Percentiles rank a stretch among this genome's conserved stretches.
phyloP scores from a whole-genome alignment of 2,113 vertebrate genomes.

The Pelecanus crispus region DNA sequence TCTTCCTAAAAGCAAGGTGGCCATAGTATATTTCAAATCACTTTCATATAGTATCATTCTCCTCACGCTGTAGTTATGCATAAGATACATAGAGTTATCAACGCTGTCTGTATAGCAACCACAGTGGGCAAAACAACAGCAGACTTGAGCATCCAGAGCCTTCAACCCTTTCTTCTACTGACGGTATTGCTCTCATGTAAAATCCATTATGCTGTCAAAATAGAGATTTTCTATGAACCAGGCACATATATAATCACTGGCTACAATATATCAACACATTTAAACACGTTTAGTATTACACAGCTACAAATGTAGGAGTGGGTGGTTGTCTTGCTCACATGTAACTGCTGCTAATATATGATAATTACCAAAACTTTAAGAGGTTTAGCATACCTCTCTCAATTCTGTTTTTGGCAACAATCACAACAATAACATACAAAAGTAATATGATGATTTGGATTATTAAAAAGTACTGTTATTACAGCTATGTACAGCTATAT shows the following conservation, averaged over 20 bases:
- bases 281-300: slow-evolving; percentile 21
- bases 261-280: not conserved
- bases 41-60: not conserved
- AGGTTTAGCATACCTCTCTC: slow-evolving; percentile 1
- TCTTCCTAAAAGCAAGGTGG: not conserved
- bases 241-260: not conserved
- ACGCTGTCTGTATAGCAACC: not conserved
- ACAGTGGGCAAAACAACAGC: not conserved
- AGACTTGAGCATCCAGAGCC: not conserved
- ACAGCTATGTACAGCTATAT: not conserved
- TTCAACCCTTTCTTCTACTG: not conserved
- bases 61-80: not conserved
- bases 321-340: slow-evolving; percentile 42
- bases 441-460: not conserved
- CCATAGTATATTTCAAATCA: not conserved
- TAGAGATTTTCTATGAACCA: not conserved
- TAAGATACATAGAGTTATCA: not conserved
- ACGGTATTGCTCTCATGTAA: not conserved
- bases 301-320: slow-evolving; percentile 33
- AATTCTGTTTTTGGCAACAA: not conserved
- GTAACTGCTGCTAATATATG: slow-evolving; percentile 19
- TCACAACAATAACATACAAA: not conserved
- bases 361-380: not conserved
- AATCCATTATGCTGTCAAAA: not conserved
- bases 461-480: not conserved